Evolutionary conservation across 2,888 invertebrate genomes (phyloP).

Genomic region (Drosophila neonasuta): DNA sequence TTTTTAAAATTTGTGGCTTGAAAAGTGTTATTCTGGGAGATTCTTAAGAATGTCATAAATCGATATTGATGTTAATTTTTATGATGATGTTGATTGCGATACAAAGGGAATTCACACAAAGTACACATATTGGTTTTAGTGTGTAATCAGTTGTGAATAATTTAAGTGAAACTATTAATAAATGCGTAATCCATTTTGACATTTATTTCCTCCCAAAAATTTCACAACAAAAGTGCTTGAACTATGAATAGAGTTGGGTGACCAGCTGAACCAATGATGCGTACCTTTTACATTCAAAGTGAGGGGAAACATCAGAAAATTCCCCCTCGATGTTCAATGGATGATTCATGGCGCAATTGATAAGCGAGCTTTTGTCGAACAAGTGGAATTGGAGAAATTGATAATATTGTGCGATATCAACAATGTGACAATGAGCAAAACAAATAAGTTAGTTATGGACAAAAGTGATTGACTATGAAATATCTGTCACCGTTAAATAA

Average conservation of each 20-base stretch:
- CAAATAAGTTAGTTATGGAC: background rate
- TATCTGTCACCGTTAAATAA: background rate
- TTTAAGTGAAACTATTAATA: background rate
- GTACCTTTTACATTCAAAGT: background rate
- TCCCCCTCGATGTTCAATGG: constrained; percentile 1
- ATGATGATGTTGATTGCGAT: background rate
- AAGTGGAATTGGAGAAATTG: constrained; percentile 3
- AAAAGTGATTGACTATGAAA: background rate
- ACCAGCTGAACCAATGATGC: background rate
- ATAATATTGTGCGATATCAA: constrained; percentile 15
- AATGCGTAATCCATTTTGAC: background rate
- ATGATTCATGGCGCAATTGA: constrained; percentile 28
- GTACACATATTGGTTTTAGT: too few species aligned
- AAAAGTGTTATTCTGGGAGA: too few species aligned
- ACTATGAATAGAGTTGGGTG: background rate
- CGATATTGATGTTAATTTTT: background rate
- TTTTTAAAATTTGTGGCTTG: too few species aligned
- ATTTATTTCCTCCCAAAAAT: constrained; percentile 4
- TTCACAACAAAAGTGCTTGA: background rate
- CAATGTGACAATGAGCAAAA: background rate
- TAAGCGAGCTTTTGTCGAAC: constrained; percentile 24
- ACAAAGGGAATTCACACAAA: constrained; percentile 4
- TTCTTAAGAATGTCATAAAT: background rate
- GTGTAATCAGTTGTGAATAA: background rate
- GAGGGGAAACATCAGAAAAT: constrained; percentile 8